Base-by-base conservation (phyloP, 2,797 vertebrate genomes). In the Garrulus glandarius region DNA sequence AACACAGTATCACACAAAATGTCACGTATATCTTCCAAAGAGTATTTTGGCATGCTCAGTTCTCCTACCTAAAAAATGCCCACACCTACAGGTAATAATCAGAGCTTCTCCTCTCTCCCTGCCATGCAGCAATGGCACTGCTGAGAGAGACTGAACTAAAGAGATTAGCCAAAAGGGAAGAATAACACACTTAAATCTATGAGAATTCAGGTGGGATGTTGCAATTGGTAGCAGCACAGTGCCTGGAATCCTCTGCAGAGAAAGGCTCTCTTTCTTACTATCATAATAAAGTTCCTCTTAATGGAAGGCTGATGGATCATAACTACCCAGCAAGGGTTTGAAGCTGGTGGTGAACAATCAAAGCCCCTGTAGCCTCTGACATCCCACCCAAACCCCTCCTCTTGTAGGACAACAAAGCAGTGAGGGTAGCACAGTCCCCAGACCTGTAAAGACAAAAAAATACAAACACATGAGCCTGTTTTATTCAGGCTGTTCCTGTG, bases 401-500 rank as follows among this genome's bases (percentile, higher is more conserved):
- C 47, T 39, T 68, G 1, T 11, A 43, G 26, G 41, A 68, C 14
- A 23, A 69, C 15, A 46, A 79, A 69, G n/a, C 17, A 23, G 4
- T 10, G 44, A 53, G 21, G 1, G 21, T 36, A 65, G 30, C 30
- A 29, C 11, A 53, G 36, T 41, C 18, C 26, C 34, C 8, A 32
- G 11, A 41, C 11, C 36, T 34, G 15, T 84, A 56, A 71, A 83
- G 24, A 55, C 5, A 47, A 68, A 86, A 83, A 43, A 10, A 10
- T 36, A 3, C 5, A 50, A 52, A 11, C 1, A 2, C 0, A 0
- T 36, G 11, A 49, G 7, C 6, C n/a, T 0, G 0, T 80, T 89
- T 34, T 44, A 53, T 37, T 8, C 36, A 34, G 27, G 36, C 9
- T 67, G 27, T 26, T 59, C 39, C 47, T 34, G 18, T 23, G 18